Base-by-base conservation (phyloP, 2,113 vertebrate genomes). In the Camelus bactrianus region DNA sequence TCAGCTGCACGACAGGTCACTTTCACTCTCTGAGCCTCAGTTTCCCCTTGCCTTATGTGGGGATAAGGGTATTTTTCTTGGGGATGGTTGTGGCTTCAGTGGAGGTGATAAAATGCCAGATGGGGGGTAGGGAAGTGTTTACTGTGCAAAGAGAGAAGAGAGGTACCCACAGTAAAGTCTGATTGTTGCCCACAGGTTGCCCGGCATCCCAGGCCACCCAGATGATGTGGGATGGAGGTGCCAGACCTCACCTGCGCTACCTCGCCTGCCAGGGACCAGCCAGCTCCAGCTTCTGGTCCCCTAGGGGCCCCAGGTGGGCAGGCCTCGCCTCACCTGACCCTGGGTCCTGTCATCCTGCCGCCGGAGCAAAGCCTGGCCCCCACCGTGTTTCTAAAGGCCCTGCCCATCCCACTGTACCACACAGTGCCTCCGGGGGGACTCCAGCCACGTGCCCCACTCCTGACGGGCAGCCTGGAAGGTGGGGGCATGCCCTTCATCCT, bases 351-450 rank as follows among this genome's bases (percentile, higher is more conserved):
- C 62, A 32, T 95, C 46, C 62, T 98, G 84, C 97, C 93, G 0
- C 95, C 75, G 2, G 98, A 97, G 6, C 99, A 98, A 95, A 96
- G 98, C 1, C 98, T 98, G 28, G 83, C 99, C 2, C 98, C 99
- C 0, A 97, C 99, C 0, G 94, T 99, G 97, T 99, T 99, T 95
- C 97, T 99, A 62, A 99, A 99, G 95, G 97, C 99, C 1, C 97
- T 99, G 48, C 98, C 99, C 48, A 90, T 99, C 26, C 98, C 99
- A 0, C 94, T 99, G 52, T 98, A 99, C 70, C 98, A 98, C 89
- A 98, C 98, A 0, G 52, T 98, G 88, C 98, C 98, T 95, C 97
- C 99, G 0, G 98, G 97, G 5, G 91, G 97, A 95, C 69, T 98
- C 81, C 96, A 97, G 97, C 96, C 98, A 0, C 97, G 97, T 0